Conservation (phyloP, 2,797 vertebrate species). For the Knipowitschia caucasica region DNA sequence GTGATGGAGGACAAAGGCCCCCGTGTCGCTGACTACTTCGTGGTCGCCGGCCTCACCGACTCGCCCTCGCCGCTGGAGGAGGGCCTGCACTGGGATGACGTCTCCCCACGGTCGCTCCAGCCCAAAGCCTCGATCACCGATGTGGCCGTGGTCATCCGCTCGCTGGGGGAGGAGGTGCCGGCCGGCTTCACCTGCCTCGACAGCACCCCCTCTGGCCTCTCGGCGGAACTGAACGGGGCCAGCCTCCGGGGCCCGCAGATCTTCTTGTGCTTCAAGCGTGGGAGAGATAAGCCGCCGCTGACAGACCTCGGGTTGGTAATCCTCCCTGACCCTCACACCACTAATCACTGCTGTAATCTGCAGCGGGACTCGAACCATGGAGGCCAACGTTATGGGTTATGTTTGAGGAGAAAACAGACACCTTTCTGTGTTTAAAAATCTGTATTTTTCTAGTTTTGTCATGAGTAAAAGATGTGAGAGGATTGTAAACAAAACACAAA, state of each 20-base stretch:
- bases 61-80: constrained; percentile 93
- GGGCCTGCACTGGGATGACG: constrained; percentile 90
- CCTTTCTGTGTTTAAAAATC: too few relatives aligned
- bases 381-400: background rate
- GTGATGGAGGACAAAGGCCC: constrained; percentile 99
- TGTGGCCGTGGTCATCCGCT: constrained; percentile 90
- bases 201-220: constrained; percentile 88
- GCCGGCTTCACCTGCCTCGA: constrained; percentile 89
- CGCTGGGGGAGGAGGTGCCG: constrained; percentile 93
- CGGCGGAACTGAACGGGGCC: constrained; percentile 94
- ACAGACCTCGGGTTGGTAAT: constrained; percentile 93
- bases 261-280: constrained; percentile 93
- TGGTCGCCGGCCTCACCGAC: constrained; percentile 93
- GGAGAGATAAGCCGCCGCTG: constrained; percentile 95
- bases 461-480: too few relatives aligned
- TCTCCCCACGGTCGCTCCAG: constrained; percentile 82
- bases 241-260: constrained; percentile 94
- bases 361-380: constrained; percentile 26
- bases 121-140: constrained; percentile 96
- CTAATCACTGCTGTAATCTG: constrained; percentile 65
- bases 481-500: too few relatives aligned
- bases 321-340: constrained; percentile 52
- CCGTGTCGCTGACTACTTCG: constrained; percentile 98
- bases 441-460: too few relatives aligned
- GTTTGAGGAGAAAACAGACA: background rate